Conservation (phyloP, 2,888 invertebrate genomes). For the Aleiodes testaceus region DNA sequence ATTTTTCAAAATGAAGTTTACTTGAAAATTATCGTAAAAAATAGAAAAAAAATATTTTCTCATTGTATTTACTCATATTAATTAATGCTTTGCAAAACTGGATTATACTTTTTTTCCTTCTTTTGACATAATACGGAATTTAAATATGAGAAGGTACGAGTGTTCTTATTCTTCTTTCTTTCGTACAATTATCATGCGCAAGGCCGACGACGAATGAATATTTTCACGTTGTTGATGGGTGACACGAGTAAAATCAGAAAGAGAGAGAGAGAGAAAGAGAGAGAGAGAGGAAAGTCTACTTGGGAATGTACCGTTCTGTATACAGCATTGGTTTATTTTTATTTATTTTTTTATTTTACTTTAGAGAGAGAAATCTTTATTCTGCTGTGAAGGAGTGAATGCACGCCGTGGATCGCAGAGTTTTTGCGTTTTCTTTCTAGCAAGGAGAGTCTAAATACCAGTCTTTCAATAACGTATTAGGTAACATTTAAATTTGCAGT, state of each 20-base stretch:
- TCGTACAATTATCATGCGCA: constrained; percentile 25
- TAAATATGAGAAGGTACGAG: neutral
- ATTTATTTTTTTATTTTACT: neutral
- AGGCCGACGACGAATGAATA: constrained; percentile 30
- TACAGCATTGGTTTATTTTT: constrained; percentile 1
- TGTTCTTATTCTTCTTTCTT: constrained; percentile 12
- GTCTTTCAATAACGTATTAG: constrained; percentile 14
- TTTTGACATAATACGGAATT: neutral
- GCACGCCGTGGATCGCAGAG: neutral
- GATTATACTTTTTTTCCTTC: too few species aligned
- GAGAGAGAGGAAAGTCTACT: neutral
- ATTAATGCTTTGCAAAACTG: too few species aligned
- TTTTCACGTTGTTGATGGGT: constrained; percentile 12
- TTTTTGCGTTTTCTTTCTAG: constrained; percentile 1
- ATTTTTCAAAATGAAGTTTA: too few species aligned
- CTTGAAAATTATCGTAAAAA: too few species aligned
- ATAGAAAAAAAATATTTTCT: too few species aligned
- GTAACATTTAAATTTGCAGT: neutral
- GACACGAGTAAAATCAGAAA: neutral
- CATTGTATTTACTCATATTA: too few species aligned
- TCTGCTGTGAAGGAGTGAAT: neutral
- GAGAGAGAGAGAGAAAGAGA: constrained; percentile 7
- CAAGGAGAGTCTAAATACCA: neutral
- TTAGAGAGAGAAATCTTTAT: constrained; percentile 1
- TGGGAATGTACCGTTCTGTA: constrained; percentile 24